Evolutionary conservation across 2,797 vertebrate genomes (phyloP).

Genomic region (Cichlasoma orientale): DNA sequence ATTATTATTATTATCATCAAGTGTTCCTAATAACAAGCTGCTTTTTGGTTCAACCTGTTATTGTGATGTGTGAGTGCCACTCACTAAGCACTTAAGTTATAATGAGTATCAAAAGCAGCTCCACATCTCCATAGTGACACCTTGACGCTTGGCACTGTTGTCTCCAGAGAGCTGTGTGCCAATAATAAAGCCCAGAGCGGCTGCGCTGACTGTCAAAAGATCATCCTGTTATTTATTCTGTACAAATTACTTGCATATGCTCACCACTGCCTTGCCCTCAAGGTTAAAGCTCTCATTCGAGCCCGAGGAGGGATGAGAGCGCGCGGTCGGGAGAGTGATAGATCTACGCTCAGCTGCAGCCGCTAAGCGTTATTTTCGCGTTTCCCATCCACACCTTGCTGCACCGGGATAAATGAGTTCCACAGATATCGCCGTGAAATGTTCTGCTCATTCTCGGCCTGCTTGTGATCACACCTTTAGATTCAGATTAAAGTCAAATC

Average conservation of each 20-base stretch:
- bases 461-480: constrained; percentile 68
- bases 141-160: constrained; percentile 41
- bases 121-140: constrained; percentile 46
- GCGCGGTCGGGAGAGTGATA: constrained; percentile 60
- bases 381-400: constrained; percentile 65
- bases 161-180: constrained; percentile 52
- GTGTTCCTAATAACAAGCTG: not conserved
- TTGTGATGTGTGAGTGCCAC: not conserved
- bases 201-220: constrained; percentile 70
- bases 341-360: constrained; percentile 60
- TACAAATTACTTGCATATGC: constrained; percentile 81
- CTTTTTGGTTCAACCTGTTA: not conserved
- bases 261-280: constrained; percentile 60
- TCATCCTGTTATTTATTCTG: constrained; percentile 75
- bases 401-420: constrained; percentile 69
- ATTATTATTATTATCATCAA: not conserved
- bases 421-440: constrained; percentile 52
- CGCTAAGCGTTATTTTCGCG: constrained; percentile 47
- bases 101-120: constrained; percentile 33
- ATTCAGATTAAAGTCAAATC: constrained; percentile 67
- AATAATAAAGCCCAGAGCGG: constrained; percentile 68
- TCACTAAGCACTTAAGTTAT: not conserved
- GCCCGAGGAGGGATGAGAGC: constrained; percentile 29
- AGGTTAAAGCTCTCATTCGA: constrained; percentile 63
- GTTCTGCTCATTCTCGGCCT: constrained; percentile 33